phyloP scores from a whole-genome alignment of 2,113 vertebrate species.

The Brachirus orientalis region DNA sequence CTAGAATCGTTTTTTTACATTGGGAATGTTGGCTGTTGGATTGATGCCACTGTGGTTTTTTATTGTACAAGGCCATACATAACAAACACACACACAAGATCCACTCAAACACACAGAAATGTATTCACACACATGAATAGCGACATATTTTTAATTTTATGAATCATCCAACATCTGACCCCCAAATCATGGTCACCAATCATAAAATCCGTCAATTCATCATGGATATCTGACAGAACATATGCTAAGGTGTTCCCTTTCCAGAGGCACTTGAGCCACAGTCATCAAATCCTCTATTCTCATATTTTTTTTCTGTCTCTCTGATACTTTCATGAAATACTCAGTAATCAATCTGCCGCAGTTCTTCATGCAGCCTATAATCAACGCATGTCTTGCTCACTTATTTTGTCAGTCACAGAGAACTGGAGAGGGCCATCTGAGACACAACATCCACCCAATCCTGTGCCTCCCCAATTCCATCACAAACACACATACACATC shows the following conservation, averaged over 20 bases:
- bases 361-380: slow-evolving; percentile 52
- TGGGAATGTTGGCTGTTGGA: slow-evolving; percentile 10
- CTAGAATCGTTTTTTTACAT: slow-evolving; percentile 5
- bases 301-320: slow-evolving; percentile 5
- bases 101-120: neutral
- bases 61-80: neutral
- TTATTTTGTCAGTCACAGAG: slow-evolving; percentile 47
- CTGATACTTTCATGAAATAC: slow-evolving; percentile 39
- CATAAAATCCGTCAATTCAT: slow-evolving; percentile 28
- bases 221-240: slow-evolving; percentile 60
- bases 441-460: slow-evolving; percentile 32
- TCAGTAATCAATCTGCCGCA: slow-evolving; percentile 51
- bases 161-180: no score
- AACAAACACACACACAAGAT: neutral
- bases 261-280: slow-evolving; percentile 47
- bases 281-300: slow-evolving; percentile 30
- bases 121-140: neutral
- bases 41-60: neutral
- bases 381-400: no score
- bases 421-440: slow-evolving; percentile 57
- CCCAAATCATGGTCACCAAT: slow-evolving; percentile 27
- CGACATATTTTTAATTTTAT: neutral
- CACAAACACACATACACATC: slow-evolving; percentile 27
- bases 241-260: slow-evolving; percentile 51
- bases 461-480: neutral